Evolutionary conservation across 2,888 invertebrate genomes (phyloP).

Genomic region (Nematopogon swammerdamellus): DNA sequence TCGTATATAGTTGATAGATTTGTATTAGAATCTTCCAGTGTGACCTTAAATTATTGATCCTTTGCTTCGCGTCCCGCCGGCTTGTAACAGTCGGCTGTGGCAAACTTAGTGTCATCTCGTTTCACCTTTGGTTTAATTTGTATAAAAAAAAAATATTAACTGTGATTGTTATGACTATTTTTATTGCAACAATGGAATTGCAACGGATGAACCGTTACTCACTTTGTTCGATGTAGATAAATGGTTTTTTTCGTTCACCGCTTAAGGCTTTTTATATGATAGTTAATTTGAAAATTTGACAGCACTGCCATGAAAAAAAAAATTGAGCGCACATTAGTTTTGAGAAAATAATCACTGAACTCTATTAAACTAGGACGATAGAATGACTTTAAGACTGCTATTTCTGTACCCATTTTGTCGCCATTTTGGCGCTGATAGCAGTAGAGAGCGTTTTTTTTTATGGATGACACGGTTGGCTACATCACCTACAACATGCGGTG

Average conservation of each 20-base stretch:
- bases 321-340: background rate
- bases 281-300: background rate
- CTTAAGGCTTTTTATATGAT: background rate
- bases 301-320: background rate
- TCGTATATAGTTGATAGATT: conserved; percentile 22
- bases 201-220: too few relatives aligned
- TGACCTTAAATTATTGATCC: conserved; percentile 29
- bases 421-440: too few relatives aligned
- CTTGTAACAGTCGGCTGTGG: background rate
- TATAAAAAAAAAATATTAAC: background rate
- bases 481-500: too few relatives aligned
- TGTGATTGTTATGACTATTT: background rate
- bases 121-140: too few relatives aligned
- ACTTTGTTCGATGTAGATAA: too few relatives aligned
- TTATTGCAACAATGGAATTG: background rate
- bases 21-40: conserved; percentile 43
- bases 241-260: background rate
- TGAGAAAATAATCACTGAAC: too few relatives aligned
- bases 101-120: too few relatives aligned
- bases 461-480: too few relatives aligned
- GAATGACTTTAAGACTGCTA: too few relatives aligned
- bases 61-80: background rate
- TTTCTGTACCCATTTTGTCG: too few relatives aligned
- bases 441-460: too few relatives aligned
- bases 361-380: too few relatives aligned